Base-by-base conservation (phyloP, 1,140 invertebrate species). In the Eupeodes corollae region DNA sequence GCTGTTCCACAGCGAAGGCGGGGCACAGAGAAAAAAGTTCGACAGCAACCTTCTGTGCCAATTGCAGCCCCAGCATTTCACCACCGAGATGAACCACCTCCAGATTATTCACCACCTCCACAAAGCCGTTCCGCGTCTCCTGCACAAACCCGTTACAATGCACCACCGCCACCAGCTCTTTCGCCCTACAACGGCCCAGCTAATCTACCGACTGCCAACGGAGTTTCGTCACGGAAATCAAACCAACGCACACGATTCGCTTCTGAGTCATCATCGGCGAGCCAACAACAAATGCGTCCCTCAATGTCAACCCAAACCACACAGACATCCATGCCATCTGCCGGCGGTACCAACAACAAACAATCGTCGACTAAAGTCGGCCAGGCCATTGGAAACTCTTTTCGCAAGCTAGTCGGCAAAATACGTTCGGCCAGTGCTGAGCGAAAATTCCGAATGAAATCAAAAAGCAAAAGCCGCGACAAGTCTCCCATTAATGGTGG, bases 401-500 rank as follows among this genome's bases (percentile, higher is more conserved):
- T 88, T 53, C 73, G 84, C 41, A 84, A 84, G 57, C 63, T 88
- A 42, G 83, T 88, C 5, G 83, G 82, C 32, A 86, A 85, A 63
- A 79, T 88, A 37, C 76, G 83, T 0, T 85, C 82, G 2, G 80
- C 80, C 6, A 84, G 82, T 46, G 74, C 78, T 0, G 83, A 86
- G 61, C 74, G 83, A n/a, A 79, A 80, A 47, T 75, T 76, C 13
- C 76, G 77, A 45, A 74, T 75, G 68, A 73, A 76, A 49, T 67
- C 70, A 8, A 55, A 59, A 16, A 55, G 53, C 40, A 67, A 67
- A 18, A 62, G 63, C 5, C 59, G 61, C 1, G 61, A 67, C 6
- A 70, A 70, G 42, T 75, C 73, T 46, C 76, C 75, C 51, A 79
- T 75, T 53, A 73, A 71, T 12, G 55, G 50, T 44, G 50, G 32